These are phyloP conservation scores for Chrosomus eos DNA, from an alignment of 2,797 vertebrate species.

Conservation along the genomic window DNA sequence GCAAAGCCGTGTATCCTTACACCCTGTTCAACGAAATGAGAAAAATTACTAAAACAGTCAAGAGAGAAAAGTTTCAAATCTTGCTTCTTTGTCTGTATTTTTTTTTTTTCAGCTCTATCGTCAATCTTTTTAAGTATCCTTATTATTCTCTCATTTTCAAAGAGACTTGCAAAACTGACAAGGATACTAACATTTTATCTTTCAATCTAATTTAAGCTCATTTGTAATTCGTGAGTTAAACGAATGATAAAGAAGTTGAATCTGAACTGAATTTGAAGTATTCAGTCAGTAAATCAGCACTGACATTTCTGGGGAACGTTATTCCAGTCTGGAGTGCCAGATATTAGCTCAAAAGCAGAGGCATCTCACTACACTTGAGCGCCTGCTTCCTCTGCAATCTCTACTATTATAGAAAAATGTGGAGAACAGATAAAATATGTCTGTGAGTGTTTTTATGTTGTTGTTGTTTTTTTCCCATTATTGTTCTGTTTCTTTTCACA, in stretches of 20 bases:
- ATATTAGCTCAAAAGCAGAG: neutral
- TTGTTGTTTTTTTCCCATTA: neutral
- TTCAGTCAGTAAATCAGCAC: conserved; percentile 22
- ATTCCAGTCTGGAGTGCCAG: conserved; percentile 21
- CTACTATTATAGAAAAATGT: conserved; percentile 5
- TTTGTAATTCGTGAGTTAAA: neutral
- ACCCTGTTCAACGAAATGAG: conserved; percentile 4
- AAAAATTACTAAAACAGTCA: neutral
- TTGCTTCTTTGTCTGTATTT: conserved; percentile 32
- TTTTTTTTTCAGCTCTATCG: conserved; percentile 12
- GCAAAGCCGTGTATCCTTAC: neutral
- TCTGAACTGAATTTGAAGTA: conserved; percentile 24
- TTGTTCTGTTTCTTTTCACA: conserved; percentile 32
- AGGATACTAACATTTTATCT: conserved; percentile 41
- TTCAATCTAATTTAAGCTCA: conserved; percentile 36
- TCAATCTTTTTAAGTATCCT: conserved; percentile 44
- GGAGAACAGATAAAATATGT: neutral
- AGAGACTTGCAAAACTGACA: conserved; percentile 39
- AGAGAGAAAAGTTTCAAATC: conserved; percentile 10
- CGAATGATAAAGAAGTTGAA: conserved; percentile 11
- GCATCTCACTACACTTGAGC: conserved; percentile 5
- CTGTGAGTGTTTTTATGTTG: conserved; percentile 4
- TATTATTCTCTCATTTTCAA: conserved; percentile 50
- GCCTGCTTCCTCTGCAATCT: neutral
- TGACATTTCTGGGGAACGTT: conserved; percentile 11